phyloP scores from a whole-genome alignment of 2,888 invertebrate genomes.

The Bombylius discolor region DNA sequence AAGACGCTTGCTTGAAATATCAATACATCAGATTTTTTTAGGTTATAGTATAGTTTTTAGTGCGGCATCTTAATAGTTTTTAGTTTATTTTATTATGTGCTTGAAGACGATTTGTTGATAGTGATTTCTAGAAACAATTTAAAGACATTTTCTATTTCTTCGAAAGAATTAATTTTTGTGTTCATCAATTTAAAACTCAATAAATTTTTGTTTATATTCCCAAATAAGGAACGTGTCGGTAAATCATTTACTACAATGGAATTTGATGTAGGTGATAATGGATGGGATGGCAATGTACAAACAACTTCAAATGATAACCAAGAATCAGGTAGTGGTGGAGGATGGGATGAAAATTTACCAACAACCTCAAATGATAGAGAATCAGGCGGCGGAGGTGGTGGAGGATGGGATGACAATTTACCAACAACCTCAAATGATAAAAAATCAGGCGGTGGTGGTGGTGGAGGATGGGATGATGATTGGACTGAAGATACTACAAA shows the following conservation, averaged over 20 bases:
- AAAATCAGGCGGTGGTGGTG: background rate
- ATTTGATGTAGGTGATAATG: constrained; percentile 13
- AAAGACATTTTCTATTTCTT: too few relatives aligned
- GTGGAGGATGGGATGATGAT: background rate
- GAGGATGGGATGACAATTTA: constrained; percentile 34
- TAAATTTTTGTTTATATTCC: background rate
- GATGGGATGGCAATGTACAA: constrained; percentile 24
- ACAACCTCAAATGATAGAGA: constrained; percentile 8
- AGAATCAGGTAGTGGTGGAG: constrained; percentile 19
- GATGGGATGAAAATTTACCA: constrained; percentile 34
- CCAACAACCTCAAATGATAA: constrained; percentile 18
- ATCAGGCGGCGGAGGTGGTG: constrained; percentile 11
- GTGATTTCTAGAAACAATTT: too few relatives aligned
- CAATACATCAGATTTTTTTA: too few relatives aligned
- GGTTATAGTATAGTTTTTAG: too few relatives aligned
- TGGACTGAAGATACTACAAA: background rate
- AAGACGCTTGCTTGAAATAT: background rate
- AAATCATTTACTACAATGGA: constrained; percentile 7
- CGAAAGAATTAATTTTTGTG: background rate
- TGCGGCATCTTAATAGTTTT: too few relatives aligned
- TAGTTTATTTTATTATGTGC: too few relatives aligned
- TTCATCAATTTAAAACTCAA: background rate
- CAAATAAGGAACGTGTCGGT: constrained; percentile 2
- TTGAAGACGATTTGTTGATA: too few relatives aligned
- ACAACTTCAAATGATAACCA: background rate